A percentile compares a stretch with the other conserved stretches of the same genome.
Evolutionary conservation across 1,140 invertebrate genomes (phyloP).

Genomic region (Oppia nitens): DNA sequence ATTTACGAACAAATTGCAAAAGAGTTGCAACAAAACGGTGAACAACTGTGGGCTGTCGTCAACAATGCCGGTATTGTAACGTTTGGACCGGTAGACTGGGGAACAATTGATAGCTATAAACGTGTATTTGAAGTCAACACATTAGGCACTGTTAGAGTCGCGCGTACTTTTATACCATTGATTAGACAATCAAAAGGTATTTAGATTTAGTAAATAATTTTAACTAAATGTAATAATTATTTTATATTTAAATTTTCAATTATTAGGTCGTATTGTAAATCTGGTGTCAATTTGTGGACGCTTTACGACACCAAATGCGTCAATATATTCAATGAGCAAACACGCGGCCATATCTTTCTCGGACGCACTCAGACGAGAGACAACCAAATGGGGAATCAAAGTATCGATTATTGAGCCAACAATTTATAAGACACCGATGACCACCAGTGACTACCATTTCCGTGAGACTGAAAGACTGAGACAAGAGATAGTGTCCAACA

Average conservation of each 20-base stretch:
- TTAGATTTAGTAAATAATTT: no score
- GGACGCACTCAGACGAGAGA: constrained; percentile 36
- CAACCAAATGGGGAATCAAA: no score
- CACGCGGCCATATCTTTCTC: constrained; percentile 34
- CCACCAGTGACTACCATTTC: no score
- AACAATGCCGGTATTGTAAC: constrained; percentile 55
- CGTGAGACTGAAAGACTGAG: no score
- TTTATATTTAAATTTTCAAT: no score
- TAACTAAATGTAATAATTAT: no score
- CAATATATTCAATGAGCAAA: constrained; percentile 36
- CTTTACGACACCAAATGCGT: constrained; percentile 24
- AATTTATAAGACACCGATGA: no score
- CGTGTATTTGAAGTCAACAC: constrained; percentile 42
- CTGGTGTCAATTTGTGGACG: constrained; percentile 5
- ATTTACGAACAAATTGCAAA: background rate
- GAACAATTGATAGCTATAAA: constrained; percentile 19
- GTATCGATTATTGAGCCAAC: no score
- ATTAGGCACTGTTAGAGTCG: constrained; percentile 36
- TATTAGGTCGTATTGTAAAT: no score
- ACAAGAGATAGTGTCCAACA: no score
- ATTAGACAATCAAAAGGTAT: no score
- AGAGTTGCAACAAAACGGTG: background rate
- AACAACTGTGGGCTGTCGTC: constrained; percentile 63
- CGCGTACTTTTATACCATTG: constrained; percentile 52
- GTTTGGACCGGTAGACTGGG: constrained; percentile 36